Base-by-base conservation (phyloP, 2,113 vertebrate species). In the Todiramphus saurophagus region DNA sequence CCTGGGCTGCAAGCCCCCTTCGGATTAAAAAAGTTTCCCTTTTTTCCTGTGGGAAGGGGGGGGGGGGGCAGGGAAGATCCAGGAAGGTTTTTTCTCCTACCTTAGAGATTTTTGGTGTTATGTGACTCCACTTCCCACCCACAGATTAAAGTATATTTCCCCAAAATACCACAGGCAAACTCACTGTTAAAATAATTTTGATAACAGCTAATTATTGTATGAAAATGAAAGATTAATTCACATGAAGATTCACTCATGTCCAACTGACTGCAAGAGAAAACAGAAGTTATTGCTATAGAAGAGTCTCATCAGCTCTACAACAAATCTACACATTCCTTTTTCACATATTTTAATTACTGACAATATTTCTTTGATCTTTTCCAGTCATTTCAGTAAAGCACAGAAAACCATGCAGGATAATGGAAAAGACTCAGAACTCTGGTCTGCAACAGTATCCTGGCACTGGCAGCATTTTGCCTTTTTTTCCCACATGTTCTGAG, bases 181-280 rank as follows among this genome's bases (percentile, higher is more conserved):
- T 37, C 18, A 67, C 8, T n/a, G 43, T 72, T 90, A 91, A 95
- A 68, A 69, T 85, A 70, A 62, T 86, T 95, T 91, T 88, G n/a
- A 21, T 85, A 85, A 87, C 9, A 68, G 9, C 11, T 72, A 73
- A n/a, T 76, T 41, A 41, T 23, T 68, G 13, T 68, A 58, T 50
- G 73, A 90, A 60, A 83, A 89, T 66, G 15, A 75, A 94, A 68
- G 15, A 46, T 19, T 46, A 46, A 46, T 72, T 59, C 9, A 39
- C 51, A 20, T 28, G 56, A 72, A 25, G 35, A 31, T 59, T 63
- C 7, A 5, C 7, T 24, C 41, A 48, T 5, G 16, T 69, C 59
- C 48, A 94, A 13, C 24, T 66, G 43, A 56, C 8, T 81, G 62
- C 25, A 41, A 44, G 58, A 86, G 64, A 70, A 90, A 93, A 83